Evolutionary conservation across 2,797 vertebrate species (phyloP), one percentile per base, ranked within the genome.

Genomic region (Falco columbarius): DNA sequence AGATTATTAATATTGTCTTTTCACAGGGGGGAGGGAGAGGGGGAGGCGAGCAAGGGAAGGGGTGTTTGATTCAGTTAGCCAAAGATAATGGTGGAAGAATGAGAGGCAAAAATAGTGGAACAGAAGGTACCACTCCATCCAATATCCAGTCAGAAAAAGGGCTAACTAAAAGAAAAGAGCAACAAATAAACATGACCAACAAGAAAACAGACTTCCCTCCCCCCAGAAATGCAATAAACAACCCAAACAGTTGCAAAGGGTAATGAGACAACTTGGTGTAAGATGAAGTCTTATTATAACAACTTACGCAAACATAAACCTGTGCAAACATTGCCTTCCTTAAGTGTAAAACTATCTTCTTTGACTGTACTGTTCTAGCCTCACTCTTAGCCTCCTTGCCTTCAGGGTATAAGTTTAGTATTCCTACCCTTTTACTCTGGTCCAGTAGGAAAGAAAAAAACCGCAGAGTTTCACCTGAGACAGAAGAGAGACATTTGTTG

Each of bases 21-120:
- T 72, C 9, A 36, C 29, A 7, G 18, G 17, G 17, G 20, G 22
- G 1, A 0, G 5, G 1, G 27, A 3, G 7, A 7, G 2, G 6
- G 29, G 10, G 8, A 1, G 24, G 9, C 40, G 15, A 65, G 51
- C n/a, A 8, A 22, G 12, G 61, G 19, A 34, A 38, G 10, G 32
- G 4, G 5, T 52, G 14, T 52, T 47, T n/a, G 12, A 79, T 65
- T 86, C 36, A 81, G 51, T 65, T 29, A 77, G 27, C 3, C 46
- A 56, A 55, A 42, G 5, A 49, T 24, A 79, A 29, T 18, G 6
- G 10, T n/a, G 11, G 22, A 49, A 72, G 24, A 74, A 67, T 0
- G 1, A 83, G 11, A 77, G 8, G 14, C 22, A 77, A 87, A 80
- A 62, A 23, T 10, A 44, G 21, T 19, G 13, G 10, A 58, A 52